Evolutionary conservation across 2,888 invertebrate genomes (phyloP), one percentile per base, ranked within the genome.

Genomic region (Callimorpha dominula): DNA sequence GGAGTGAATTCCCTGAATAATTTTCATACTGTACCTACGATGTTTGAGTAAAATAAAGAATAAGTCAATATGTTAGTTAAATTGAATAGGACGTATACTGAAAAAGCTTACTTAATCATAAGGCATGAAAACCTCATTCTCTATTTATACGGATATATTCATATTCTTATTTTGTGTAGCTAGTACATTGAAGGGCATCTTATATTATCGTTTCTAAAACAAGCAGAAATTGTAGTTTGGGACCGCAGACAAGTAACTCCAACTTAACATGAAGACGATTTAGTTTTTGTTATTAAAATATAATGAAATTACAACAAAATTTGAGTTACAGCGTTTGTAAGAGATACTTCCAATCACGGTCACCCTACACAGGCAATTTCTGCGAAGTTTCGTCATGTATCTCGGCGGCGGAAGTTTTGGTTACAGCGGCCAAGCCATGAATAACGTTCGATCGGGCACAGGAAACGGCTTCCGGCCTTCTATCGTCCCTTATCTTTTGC

Each of bases 391-490:
- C 76, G 78, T 78, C 81, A 85, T 85, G 80, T 85, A 80, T 83
- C 80, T 78, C 77, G 14, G 71, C 76, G 62, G 72, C 85, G 89
- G 89, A 91, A 91, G 91, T 91, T 91, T 88, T 85, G 81, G 82
- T 86, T 88, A 84, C 81, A 85, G 87, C 78, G 83, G 85, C 75
- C 81, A 77, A 80, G 85, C 88, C 87, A 89, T 91, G 91, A 91
- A 90, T 91, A 90, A 90, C 82, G 80, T 82, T 83, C 86, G 88
- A 81, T 83, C 85, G 85, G 78, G 72, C 78, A 83, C 83, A 88
- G 90, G 90, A 90, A 88, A 85, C 78, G 73, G 74, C 87, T 88
- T 89, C 90, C 90, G 87, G 85, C 72, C 79, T 80, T 83, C 86
- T 76, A 82, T 79, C 83, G 78, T 57, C 43, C 82, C 86, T 89